These are phyloP conservation scores for Paracentrotus lividus DNA, from an alignment of 53 echinoderm and acorn worm species.

Conservation along the genomic window DNA sequence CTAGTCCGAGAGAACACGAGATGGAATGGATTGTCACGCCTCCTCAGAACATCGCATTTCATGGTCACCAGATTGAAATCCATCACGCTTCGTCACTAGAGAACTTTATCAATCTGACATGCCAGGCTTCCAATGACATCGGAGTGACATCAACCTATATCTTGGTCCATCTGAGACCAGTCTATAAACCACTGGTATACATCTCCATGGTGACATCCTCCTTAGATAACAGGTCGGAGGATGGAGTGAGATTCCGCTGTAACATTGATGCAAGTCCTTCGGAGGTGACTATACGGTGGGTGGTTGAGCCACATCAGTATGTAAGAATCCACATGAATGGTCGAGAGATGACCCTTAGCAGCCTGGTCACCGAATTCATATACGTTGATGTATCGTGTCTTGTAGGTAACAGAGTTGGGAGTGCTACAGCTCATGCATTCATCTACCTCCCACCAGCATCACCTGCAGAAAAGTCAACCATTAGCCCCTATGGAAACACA, in stretches of 20 bases:
- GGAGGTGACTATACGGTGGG: constrained; percentile 25
- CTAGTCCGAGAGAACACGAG: neutral
- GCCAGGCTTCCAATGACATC: constrained; percentile 33
- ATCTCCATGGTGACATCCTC: constrained; percentile 46
- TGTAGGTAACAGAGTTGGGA: constrained; percentile 16
- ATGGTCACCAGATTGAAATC: constrained; percentile 21
- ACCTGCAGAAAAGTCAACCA: neutral
- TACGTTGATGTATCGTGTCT: constrained; percentile 39
- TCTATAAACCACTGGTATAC: constrained; percentile 36
- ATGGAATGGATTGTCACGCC: constrained; percentile 58
- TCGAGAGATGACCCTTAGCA: constrained; percentile 10
- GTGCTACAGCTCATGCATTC: neutral
- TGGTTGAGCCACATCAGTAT: neutral
- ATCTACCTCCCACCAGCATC: constrained; percentile 48
- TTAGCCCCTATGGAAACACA: neutral
- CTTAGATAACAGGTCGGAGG: neutral
- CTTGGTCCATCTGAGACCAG: neutral
- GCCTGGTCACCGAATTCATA: neutral
- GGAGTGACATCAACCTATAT: neutral
- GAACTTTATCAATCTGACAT: constrained; percentile 35
- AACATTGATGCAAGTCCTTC: constrained; percentile 45
- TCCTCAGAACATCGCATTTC: constrained; percentile 27
- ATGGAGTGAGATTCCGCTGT: constrained; percentile 27
- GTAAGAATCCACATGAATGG: neutral
- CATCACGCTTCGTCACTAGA: constrained; percentile 19